A percentile compares a stretch with the other conserved stretches of the same genome.
These are phyloP conservation scores for Drosophila percnosoma DNA, from an alignment of 2,888 invertebrate species.

Conservation along the genomic window DNA sequence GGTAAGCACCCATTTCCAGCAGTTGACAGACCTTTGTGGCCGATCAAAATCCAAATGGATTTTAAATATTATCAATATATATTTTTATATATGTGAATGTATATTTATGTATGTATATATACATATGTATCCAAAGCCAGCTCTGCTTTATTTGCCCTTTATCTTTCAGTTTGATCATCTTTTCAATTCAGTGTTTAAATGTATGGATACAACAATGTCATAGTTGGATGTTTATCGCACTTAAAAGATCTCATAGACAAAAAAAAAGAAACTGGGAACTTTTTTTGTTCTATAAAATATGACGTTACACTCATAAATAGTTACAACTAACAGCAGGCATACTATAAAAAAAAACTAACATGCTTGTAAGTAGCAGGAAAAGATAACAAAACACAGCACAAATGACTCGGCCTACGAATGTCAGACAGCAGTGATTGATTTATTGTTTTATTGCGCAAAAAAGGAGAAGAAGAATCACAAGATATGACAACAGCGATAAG, in stretches of 20 bases:
- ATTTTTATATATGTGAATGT: neutral
- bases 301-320: constrained; percentile 46
- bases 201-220: constrained; percentile 53
- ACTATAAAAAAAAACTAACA: constrained; percentile 52
- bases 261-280: constrained; percentile 23
- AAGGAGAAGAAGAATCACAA: constrained; percentile 25
- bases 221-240: constrained; percentile 52
- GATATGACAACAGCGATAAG: constrained; percentile 64
- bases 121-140: neutral
- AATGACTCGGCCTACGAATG: constrained; percentile 27
- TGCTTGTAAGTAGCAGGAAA: constrained; percentile 62
- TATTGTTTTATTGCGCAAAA: constrained; percentile 74
- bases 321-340: constrained; percentile 35
- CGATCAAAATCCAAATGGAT: no score
- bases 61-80: neutral
- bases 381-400: constrained; percentile 50
- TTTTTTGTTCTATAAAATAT: constrained; percentile 24
- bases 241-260: constrained; percentile 62
- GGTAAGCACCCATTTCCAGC: no score
- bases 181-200: constrained; percentile 52
- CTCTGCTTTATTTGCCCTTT: constrained; percentile 45
- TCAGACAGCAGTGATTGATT: constrained; percentile 67
- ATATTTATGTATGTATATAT: neutral
- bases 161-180: constrained; percentile 56
- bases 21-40: no score